These are phyloP conservation scores for Ephydatia muelleri DNA, from an alignment of 37 sponge, comb jelly and placozoan species.

Conservation along the genomic window DNA sequence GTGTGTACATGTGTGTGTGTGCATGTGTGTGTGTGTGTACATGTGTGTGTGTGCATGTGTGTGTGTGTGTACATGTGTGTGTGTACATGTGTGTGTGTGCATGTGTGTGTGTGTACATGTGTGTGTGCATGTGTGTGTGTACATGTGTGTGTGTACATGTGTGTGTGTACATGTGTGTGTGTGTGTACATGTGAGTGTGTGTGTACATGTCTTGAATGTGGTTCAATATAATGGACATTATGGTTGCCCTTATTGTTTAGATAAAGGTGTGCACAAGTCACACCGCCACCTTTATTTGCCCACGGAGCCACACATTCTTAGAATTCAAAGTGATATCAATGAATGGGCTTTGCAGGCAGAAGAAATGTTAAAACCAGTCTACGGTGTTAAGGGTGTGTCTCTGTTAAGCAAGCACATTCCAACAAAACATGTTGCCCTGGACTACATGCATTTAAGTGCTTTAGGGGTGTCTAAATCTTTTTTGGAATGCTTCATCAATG, in stretches of 20 bases:
- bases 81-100: background rate
- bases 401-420: background rate
- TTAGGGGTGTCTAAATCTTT: background rate
- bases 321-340: background rate
- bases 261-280: conserved; percentile 16
- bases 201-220: background rate
- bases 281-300: background rate
- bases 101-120: background rate
- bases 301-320: background rate
- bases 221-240: conserved; percentile 14
- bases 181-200: background rate
- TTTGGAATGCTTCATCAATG: background rate
- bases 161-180: background rate
- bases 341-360: conserved; percentile 15
- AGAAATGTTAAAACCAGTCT: background rate
- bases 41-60: background rate
- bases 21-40: too few relatives aligned
- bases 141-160: background rate
- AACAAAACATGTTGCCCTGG: background rate
- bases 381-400: conserved; percentile 14
- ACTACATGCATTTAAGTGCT: conserved; percentile 8
- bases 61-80: background rate
- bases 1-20: background rate
- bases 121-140: background rate
- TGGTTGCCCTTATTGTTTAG: conserved; percentile 12